These are phyloP conservation scores for Amphibalanus amphitrite DNA, from an alignment of 1,140 invertebrate species.

Conservation along the genomic window DNA sequence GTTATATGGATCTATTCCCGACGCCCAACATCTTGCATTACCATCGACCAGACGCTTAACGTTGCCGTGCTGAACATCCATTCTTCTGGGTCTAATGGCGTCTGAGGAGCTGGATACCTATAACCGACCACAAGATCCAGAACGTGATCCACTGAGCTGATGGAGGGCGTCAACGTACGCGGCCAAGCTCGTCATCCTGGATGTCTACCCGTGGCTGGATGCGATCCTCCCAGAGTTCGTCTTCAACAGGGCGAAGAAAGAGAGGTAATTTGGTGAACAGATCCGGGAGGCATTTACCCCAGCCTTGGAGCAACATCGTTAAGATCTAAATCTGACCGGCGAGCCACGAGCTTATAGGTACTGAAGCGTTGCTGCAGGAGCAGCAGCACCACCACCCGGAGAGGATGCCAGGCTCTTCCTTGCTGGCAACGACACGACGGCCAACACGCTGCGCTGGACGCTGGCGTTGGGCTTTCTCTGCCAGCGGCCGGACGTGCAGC, in stretches of 20 bases:
- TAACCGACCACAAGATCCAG: background rate
- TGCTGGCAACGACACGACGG: constrained; percentile 15
- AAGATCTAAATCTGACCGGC: background rate
- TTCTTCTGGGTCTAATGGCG: constrained; percentile 19
- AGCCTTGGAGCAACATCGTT: background rate
- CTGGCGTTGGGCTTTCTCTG: constrained; percentile 15
- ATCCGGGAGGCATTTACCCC: background rate
- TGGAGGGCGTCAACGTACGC: background rate
- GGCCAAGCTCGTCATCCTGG: background rate
- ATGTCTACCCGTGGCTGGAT: background rate
- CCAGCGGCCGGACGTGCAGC: constrained; percentile 13
- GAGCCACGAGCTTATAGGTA: no score
- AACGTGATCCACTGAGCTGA: background rate
- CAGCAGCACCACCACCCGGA: no score
- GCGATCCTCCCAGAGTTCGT: background rate
- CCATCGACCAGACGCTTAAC: constrained; percentile 13
- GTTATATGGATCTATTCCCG: constrained; percentile 11
- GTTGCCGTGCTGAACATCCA: constrained; percentile 18
- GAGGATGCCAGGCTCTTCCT: constrained; percentile 14
- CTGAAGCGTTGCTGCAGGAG: no score
- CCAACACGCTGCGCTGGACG: constrained; percentile 10
- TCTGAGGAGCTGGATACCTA: constrained; percentile 7
- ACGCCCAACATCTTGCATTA: background rate
- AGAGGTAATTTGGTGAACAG: background rate
- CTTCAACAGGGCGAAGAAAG: background rate